phyloP scores from a whole-genome alignment of 2,113 vertebrate species.

The Tamias sibiricus region DNA sequence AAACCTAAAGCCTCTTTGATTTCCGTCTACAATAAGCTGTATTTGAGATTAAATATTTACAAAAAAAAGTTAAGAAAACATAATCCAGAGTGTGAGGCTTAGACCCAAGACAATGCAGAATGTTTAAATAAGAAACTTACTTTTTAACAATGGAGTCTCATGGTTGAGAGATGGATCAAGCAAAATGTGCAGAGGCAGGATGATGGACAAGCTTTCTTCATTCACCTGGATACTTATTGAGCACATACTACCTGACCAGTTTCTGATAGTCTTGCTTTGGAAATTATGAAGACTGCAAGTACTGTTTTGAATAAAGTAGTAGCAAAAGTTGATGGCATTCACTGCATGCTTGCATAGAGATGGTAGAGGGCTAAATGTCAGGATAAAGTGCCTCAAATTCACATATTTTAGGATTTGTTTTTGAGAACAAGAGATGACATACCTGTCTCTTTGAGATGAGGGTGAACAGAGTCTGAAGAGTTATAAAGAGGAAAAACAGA shows the following conservation, averaged over 20 bases:
- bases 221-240: background rate
- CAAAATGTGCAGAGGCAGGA: background rate
- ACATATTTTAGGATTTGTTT: background rate
- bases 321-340: background rate
- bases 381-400: background rate
- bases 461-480: too few species aligned
- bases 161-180: background rate
- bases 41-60: background rate
- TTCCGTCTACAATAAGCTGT: background rate
- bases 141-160: background rate
- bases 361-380: background rate
- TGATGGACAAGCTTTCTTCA: background rate
- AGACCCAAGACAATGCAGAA: background rate
- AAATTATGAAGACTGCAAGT: background rate
- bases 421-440: too few species aligned
- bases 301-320: background rate
- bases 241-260: background rate
- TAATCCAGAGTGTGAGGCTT: background rate
- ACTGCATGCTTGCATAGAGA: background rate
- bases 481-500: too few species aligned
- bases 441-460: too few species aligned
- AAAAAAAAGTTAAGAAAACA: background rate
- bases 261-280: background rate
- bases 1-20: background rate
- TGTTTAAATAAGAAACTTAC: background rate